phyloP scores from a whole-genome alignment of 2,888 invertebrate species.

The Hirtodrosophila confusa region DNA sequence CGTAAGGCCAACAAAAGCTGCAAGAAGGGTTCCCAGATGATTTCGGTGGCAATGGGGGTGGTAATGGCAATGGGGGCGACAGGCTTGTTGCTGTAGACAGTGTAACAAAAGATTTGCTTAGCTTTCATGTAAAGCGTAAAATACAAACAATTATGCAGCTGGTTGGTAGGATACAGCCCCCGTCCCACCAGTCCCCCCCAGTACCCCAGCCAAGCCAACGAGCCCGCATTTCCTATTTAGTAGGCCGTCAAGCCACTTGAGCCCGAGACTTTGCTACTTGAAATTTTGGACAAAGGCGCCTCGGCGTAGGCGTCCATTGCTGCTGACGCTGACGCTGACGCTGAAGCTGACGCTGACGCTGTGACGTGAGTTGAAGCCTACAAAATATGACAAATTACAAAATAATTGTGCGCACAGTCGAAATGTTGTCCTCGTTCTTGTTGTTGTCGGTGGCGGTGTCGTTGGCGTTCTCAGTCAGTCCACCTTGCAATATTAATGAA shows the following conservation, averaged over 20 bases:
- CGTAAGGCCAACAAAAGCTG: conserved; percentile 74
- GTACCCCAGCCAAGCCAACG: conserved; percentile 4
- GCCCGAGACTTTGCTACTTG: conserved; percentile 74
- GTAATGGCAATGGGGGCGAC: conserved; percentile 1
- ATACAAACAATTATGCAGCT: conserved; percentile 79
- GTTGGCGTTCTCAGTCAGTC: conserved; percentile 34
- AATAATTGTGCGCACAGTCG: conserved; percentile 75
- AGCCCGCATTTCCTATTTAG: conserved; percentile 59
- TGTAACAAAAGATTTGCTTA: conserved; percentile 80
- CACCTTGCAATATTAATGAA: conserved; percentile 77
- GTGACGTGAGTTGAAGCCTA: conserved; percentile 42
- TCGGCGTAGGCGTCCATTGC: conserved; percentile 19
- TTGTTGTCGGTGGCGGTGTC: conserved; percentile 31
- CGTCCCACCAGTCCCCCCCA: background rate
- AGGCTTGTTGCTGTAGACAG: conserved; percentile 66
- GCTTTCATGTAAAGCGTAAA: conserved; percentile 80
- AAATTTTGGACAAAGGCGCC: conserved; percentile 68
- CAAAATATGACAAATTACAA: conserved; percentile 78
- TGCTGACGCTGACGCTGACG: conserved; percentile 5
- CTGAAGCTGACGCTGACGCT: conserved; percentile 1
- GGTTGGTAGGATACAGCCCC: conserved; percentile 44
- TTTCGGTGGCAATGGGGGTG: conserved; percentile 6
- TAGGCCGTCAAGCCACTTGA: conserved; percentile 74
- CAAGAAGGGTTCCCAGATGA: conserved; percentile 57
- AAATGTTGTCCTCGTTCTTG: conserved; percentile 52